phyloP scores from a whole-genome alignment of 2,888 invertebrate genomes.

The Aethes cnicana region DNA sequence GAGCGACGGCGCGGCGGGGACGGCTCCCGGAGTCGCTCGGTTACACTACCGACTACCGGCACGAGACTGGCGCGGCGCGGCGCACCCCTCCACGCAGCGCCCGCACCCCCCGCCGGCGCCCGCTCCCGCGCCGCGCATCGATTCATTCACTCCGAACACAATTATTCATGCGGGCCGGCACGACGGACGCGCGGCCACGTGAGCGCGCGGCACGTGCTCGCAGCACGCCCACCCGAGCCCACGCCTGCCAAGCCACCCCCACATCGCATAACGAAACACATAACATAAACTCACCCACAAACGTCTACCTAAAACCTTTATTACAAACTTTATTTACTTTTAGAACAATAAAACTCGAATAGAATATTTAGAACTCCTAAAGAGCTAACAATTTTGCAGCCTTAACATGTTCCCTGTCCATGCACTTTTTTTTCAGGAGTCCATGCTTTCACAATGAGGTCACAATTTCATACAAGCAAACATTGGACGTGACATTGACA shows the following conservation, averaged over 20 bases:
- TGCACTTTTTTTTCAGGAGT: no score
- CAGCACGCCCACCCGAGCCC: slow-evolving; percentile 49
- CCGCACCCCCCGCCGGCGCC: slow-evolving; percentile 51
- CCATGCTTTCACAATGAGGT: no score
- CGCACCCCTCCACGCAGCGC: slow-evolving; percentile 71
- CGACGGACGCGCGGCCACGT: slow-evolving; percentile 72
- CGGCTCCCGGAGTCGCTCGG: slow-evolving; percentile 85
- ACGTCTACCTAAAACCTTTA: slow-evolving; percentile 4
- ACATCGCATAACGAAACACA: slow-evolving; percentile 19
- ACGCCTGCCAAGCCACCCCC: slow-evolving; percentile 46
- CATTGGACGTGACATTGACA: no score
- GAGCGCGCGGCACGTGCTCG: slow-evolving; percentile 78
- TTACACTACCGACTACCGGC: slow-evolving; percentile 87
- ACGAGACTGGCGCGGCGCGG: slow-evolving; percentile 84
- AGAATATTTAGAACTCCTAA: no score
- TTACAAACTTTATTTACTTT: background rate
- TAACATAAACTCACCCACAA: slow-evolving; percentile 15
- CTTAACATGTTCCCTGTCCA: no score
- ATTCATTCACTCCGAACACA: slow-evolving; percentile 80
- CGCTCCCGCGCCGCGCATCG: slow-evolving; percentile 71
- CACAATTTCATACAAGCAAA: no score
- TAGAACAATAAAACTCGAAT: no score
- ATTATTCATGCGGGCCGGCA: slow-evolving; percentile 78
- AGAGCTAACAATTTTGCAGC: no score
- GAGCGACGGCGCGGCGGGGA: slow-evolving; percentile 82